Evolutionary conservation across 2,113 vertebrate species (phyloP), one percentile per base, ranked within the genome.

Genomic region (Heterochromis multidens): DNA sequence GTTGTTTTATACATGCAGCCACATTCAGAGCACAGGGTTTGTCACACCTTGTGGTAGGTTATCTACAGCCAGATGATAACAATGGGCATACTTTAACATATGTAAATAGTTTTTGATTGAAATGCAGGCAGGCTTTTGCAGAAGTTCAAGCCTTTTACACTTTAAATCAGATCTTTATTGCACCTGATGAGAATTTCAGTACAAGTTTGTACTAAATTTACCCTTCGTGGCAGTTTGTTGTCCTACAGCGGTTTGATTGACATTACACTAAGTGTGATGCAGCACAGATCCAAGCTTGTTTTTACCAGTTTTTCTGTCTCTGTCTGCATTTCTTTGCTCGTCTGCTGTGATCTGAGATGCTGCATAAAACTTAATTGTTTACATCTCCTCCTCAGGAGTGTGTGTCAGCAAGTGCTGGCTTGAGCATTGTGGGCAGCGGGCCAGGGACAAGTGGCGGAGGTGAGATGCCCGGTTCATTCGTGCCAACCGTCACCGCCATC

Each of bases 401-500:
- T 95, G 93, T 85, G 86, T 94, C 96, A 93, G 90, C 94, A 23
- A 90, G 94, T 85, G 88, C 94, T 84, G 94, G 93, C 85, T 94
- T 95, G 91, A 95, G 92, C 91, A 95, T 94, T 90, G 95, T 89
- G 88, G 95, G 92, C 80, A 94, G 94, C 56, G 94, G 92, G 84
- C 85, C 88, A 70, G 92, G 93, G 65, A 62, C 92, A 82, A 94
- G 92, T 94, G 96, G 89, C 80, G 96, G 93, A 96, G 96, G 95
- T 94, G 97, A 98, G 90, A 98, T 99, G 97, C 97, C 98, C 46
- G 95, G 98, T 94, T 98, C 98, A 91, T 99, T 99, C 49, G 97
- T 99, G 87, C 98, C 98, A 91, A 99, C 98, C 67, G 98, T 99
- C 95, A 99, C 98, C 16, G 98, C 98, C 93, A 99, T 99, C 95